phyloP scores from a whole-genome alignment of 1,140 invertebrate genomes.

The Danaus plexippus region DNA sequence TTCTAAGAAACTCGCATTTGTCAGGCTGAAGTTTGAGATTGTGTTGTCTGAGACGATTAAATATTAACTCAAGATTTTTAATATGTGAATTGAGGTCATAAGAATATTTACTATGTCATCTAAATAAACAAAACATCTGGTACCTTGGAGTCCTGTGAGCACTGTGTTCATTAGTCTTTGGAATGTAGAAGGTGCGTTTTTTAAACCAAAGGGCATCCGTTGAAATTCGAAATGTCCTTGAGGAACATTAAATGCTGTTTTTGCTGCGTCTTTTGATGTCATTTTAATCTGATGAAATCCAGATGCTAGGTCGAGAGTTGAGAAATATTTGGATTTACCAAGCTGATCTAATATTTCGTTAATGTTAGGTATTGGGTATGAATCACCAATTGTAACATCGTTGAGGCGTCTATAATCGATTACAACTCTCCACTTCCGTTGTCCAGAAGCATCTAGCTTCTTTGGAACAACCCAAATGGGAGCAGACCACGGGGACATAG shows the following conservation, averaged over 20 bases:
- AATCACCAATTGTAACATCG: too few relatives aligned
- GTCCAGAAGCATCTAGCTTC: conserved; percentile 3
- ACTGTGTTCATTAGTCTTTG: conserved; percentile 54
- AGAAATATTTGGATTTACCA: conserved; percentile 49
- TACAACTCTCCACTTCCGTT: conserved; percentile 4
- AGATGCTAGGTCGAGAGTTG: too few relatives aligned
- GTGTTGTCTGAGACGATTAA: conserved; percentile 10
- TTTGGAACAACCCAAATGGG: too few relatives aligned
- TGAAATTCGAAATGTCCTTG: conserved; percentile 46
- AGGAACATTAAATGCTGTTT: conserved; percentile 43
- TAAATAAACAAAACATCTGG: conserved; percentile 52
- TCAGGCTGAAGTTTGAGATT: conserved; percentile 17
- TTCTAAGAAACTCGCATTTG: conserved; percentile 16
- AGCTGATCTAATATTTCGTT: too few relatives aligned
- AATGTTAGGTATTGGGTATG: too few relatives aligned
- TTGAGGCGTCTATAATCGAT: conserved; percentile 1
- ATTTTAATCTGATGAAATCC: too few relatives aligned
- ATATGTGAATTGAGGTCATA: conserved; percentile 10
- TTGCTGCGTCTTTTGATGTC: conserved; percentile 10
- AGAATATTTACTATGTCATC: too few relatives aligned
- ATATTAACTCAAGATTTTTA: neutral
- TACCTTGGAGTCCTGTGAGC: conserved; percentile 35
- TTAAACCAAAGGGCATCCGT: conserved; percentile 47
- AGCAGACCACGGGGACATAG: too few relatives aligned
- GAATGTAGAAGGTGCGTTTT: too few relatives aligned